Conservation (phyloP, 2,113 vertebrate species). For the Asarcornis scutulata region DNA sequence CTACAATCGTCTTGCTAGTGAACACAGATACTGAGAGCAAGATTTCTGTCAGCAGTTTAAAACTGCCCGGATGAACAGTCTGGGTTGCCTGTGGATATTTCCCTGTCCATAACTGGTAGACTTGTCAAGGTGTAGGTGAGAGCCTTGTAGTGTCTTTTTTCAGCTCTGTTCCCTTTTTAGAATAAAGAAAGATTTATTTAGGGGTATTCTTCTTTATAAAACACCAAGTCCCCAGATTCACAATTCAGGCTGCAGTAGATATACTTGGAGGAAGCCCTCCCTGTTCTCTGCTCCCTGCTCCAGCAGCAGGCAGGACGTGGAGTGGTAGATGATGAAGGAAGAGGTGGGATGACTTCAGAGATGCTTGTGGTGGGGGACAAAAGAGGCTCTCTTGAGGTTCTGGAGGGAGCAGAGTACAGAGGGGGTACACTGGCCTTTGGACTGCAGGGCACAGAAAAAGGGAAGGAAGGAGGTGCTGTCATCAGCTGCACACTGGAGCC, state of each 20-base stretch:
- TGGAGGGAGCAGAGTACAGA: accelerated
- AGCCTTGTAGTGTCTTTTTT: background rate
- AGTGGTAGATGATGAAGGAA: background rate
- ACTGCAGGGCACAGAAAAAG: background rate
- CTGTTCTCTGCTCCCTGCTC: background rate
- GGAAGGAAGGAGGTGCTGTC: background rate
- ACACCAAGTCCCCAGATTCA: background rate
- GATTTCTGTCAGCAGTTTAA: background rate
- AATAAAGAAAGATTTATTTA: background rate
- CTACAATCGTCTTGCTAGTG: background rate
- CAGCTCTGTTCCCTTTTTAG: background rate
- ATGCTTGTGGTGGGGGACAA: accelerated
- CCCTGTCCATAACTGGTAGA: background rate
- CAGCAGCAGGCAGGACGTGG: background rate
- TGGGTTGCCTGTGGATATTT: background rate
- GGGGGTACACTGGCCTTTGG: background rate
- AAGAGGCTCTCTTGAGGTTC: background rate
- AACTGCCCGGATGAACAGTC: background rate
- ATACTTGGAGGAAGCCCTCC: background rate
- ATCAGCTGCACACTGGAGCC: background rate
- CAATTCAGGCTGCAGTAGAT: background rate
- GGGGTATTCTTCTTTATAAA: background rate
- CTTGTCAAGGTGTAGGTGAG: background rate
- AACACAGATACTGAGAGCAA: background rate
- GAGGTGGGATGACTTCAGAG: background rate